A percentile compares a stretch with the other conserved stretches of the same genome.
phyloP scores from a whole-genome alignment of 2,888 invertebrate genomes.

The Bombylius major region DNA sequence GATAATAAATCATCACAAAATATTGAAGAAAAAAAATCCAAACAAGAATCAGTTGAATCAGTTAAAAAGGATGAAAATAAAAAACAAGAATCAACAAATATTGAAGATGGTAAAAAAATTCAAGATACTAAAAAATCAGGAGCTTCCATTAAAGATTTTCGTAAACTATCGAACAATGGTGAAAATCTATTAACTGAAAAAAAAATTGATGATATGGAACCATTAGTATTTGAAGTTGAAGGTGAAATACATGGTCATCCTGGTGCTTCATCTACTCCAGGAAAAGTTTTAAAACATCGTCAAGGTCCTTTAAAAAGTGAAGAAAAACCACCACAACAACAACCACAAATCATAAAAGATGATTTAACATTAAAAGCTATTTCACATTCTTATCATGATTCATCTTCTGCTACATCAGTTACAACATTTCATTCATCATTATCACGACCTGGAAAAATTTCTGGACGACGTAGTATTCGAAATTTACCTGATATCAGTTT shows the following conservation, averaged over 20 bases:
- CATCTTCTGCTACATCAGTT: not conserved
- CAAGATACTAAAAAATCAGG: not conserved
- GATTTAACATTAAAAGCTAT: not conserved
- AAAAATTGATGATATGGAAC: constrained; percentile 5
- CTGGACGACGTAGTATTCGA: constrained; percentile 30
- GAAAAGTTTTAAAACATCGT: constrained; percentile 18
- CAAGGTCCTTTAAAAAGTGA: not conserved
- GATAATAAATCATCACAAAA: not conserved
- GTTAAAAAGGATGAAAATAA: not conserved
- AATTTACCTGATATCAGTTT: constrained; percentile 22
- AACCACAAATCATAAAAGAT: not conserved
- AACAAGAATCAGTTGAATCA: constrained; percentile 2
- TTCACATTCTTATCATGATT: not conserved
- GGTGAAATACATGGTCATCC: constrained; percentile 14
- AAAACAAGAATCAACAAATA: not conserved
- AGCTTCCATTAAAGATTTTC: not conserved
- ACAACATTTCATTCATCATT: not conserved
- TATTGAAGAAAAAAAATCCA: not conserved
- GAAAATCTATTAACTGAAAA: not conserved
- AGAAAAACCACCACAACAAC: not conserved
- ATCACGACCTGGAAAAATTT: constrained; percentile 19
- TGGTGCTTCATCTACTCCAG: constrained; percentile 28
- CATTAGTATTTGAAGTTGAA: constrained; percentile 4
- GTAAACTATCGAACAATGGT: not conserved
- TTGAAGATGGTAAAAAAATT: constrained; percentile 2